Evolutionary conservation across 92 coral and sea anemone species (phyloP).

Genomic region (Phenganax marumi): DNA sequence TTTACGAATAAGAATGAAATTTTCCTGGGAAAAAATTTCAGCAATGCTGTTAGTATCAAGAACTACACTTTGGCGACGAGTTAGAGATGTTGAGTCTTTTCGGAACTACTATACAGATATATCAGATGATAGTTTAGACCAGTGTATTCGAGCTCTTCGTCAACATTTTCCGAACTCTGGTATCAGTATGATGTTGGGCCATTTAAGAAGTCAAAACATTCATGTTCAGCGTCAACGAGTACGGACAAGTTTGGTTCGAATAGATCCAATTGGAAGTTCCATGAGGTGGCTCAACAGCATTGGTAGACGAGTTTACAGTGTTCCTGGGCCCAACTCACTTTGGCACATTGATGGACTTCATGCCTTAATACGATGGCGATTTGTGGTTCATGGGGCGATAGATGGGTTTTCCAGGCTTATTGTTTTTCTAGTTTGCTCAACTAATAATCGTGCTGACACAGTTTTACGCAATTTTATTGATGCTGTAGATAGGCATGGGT

Average conservation of each 20-base stretch:
- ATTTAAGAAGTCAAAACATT: constrained; percentile 20
- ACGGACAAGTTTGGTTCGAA: constrained; percentile 16
- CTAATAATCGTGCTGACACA: no score
- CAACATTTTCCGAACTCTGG: constrained; percentile 27
- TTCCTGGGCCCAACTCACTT: no score
- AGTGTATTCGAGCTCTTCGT: constrained; percentile 20
- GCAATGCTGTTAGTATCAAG: constrained; percentile 26
- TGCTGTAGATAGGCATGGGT: no score
- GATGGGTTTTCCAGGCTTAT: no score
- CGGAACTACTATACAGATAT: constrained; percentile 21
- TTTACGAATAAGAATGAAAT: constrained; percentile 37
- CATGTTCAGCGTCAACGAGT: constrained; percentile 42
- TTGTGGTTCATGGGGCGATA: no score
- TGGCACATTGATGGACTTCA: no score
- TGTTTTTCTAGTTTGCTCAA: no score
- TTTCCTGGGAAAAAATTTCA: constrained; percentile 40
- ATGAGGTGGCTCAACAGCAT: constrained; percentile 23
- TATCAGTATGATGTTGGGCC: constrained; percentile 47
- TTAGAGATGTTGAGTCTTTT: constrained; percentile 43
- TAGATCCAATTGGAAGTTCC: constrained; percentile 5
- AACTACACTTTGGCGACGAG: constrained; percentile 35
- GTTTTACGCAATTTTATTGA: no score
- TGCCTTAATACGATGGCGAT: no score
- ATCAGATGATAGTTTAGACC: constrained; percentile 38
- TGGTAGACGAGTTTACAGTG: constrained; percentile 7